phyloP scores from a whole-genome alignment of 2,797 vertebrate species.

The Gallinago solitaria region DNA sequence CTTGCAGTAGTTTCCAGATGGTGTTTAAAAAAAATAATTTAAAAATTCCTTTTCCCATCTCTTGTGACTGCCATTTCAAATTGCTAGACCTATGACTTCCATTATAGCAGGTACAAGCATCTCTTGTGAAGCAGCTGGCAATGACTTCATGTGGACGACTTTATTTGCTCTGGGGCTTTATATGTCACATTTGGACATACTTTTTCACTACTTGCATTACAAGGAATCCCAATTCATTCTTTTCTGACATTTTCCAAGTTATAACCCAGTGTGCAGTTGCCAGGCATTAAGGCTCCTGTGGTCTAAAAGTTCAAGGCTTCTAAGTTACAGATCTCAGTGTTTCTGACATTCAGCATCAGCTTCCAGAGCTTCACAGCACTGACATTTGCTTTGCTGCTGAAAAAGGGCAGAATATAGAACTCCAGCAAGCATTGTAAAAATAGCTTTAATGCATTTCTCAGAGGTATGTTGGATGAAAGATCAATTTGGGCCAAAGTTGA shows the following conservation, averaged over 20 bases:
- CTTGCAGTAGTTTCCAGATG: not conserved
- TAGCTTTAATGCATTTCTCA: not conserved
- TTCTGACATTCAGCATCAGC: constrained; percentile 18
- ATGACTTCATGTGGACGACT: not conserved
- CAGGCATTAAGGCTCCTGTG: not conserved
- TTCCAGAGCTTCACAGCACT: not conserved
- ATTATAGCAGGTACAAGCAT: not conserved
- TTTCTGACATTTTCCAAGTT: constrained; percentile 7
- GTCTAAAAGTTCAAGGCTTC: constrained; percentile 6
- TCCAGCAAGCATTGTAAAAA: not conserved
- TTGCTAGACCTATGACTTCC: not conserved
- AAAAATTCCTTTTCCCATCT: not conserved
- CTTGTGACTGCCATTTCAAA: not conserved
- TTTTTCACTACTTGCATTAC: not conserved
- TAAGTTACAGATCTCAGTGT: not conserved
- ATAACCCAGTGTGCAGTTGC: not conserved
- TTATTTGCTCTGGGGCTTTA: not conserved
- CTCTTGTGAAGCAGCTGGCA: not conserved
- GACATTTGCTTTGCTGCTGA: constrained; percentile 42
- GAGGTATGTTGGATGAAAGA: not conserved
- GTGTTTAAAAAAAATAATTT: not conserved
- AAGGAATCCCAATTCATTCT: not conserved
- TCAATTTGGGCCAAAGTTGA: not conserved
- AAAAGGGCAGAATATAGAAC: not conserved
- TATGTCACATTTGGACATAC: not conserved